phyloP scores from a whole-genome alignment of 2,888 invertebrate species.

The Argynnis bischoffii region DNA sequence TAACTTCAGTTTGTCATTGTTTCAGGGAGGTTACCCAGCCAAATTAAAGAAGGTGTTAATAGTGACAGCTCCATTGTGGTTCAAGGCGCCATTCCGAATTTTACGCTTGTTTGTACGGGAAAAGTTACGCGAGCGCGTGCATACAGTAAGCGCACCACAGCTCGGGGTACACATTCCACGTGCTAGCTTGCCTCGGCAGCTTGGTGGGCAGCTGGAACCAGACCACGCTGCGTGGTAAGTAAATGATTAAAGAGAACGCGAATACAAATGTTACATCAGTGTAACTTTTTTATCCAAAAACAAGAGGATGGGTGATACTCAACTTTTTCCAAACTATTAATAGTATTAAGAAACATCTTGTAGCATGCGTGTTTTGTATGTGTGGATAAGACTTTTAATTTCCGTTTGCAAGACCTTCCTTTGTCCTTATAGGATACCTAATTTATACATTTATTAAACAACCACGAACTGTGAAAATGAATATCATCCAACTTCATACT shows the following conservation, averaged over 20 bases:
- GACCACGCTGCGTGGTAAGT: slow-evolving; percentile 95
- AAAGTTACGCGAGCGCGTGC: slow-evolving; percentile 97
- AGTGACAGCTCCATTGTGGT: slow-evolving; percentile 98
- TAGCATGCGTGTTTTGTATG: too few relatives aligned
- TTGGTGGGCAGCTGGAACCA: slow-evolving; percentile 93
- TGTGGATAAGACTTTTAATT: too few relatives aligned
- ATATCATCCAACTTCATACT: not conserved
- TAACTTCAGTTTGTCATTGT: slow-evolving; percentile 43
- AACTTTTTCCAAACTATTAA: too few relatives aligned
- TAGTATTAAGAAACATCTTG: too few relatives aligned
- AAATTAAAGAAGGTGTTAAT: slow-evolving; percentile 98
- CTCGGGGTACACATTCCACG: slow-evolving; percentile 94
- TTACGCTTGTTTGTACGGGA: slow-evolving; percentile 96
- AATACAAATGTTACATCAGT: too few relatives aligned
- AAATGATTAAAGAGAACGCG: too few relatives aligned
- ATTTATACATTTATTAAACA: too few relatives aligned
- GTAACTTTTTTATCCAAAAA: too few relatives aligned
- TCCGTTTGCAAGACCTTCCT: too few relatives aligned
- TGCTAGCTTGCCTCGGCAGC: slow-evolving; percentile 92
- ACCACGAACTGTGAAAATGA: not conserved
- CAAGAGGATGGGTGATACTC: too few relatives aligned
- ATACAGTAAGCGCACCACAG: slow-evolving; percentile 96
- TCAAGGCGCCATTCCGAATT: slow-evolving; percentile 98
- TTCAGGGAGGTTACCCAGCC: slow-evolving; percentile 97
- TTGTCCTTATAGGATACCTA: too few relatives aligned